Percentiles rank a stretch among this genome's conserved stretches.
Evolutionary conservation across 2,113 vertebrate species (phyloP).

Genomic region (Semicossyphus pulcher): DNA sequence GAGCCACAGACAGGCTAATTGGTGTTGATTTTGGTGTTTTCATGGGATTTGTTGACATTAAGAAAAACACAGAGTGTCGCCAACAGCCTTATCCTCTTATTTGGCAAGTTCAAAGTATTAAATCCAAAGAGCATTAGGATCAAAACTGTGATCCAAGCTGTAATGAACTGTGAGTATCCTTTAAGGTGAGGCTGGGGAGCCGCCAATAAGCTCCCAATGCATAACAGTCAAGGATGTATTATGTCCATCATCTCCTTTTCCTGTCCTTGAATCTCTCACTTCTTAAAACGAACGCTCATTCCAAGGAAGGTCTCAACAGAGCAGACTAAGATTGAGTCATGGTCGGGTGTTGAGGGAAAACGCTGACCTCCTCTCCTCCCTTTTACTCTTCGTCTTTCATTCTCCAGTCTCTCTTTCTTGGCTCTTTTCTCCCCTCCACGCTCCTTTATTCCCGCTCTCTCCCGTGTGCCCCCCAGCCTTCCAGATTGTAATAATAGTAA

Average conservation of each 20-base stretch:
- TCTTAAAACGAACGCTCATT: conserved; percentile 83
- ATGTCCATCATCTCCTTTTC: conserved; percentile 41
- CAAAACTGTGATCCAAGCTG: not conserved
- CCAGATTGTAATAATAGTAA: conserved; percentile 85
- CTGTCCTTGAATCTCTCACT: conserved; percentile 50
- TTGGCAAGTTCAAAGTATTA: not conserved
- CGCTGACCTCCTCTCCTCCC: conserved; percentile 95
- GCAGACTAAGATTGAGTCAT: conserved; percentile 96
- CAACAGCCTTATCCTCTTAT: not conserved
- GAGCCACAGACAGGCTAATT: not conserved
- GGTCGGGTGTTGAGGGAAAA: conserved; percentile 98
- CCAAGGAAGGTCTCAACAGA: conserved; percentile 94
- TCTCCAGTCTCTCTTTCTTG: conserved; percentile 89
- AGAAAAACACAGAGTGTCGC: not conserved
- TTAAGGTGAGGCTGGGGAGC: not conserved
- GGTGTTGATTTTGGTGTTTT: conserved; percentile 15
- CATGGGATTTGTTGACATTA: not conserved
- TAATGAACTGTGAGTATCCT: not conserved
- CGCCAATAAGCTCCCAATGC: not conserved
- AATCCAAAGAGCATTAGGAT: not conserved
- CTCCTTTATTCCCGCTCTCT: conserved; percentile 76
- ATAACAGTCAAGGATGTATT: not conserved
- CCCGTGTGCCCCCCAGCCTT: conserved; percentile 69
- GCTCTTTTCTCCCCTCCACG: conserved; percentile 83
- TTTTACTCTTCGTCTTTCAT: conserved; percentile 87